Base-by-base conservation (phyloP, 1,140 invertebrate genomes). In the Drosophila willistoni region DNA sequence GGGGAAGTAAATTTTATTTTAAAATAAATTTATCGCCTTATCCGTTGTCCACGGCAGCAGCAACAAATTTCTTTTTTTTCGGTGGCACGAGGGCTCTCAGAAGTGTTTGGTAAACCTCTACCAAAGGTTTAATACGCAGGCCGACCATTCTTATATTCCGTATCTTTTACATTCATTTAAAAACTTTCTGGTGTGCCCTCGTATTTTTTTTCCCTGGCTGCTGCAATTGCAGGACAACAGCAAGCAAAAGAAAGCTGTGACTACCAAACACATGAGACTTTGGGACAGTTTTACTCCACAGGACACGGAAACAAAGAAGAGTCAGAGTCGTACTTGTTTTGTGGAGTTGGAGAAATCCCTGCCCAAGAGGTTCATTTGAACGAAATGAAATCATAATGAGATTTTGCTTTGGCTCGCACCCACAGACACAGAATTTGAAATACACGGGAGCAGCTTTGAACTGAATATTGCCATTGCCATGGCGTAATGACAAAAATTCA, bases 311-410 rank as follows among this genome's bases (percentile, higher is more conserved):
- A 47, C 44, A 63, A 34, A 41, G 34, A 64, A 34, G 14, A 41
- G 29, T 41, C 56, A 17, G 54, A 60, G 29, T 61, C 66, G 60
- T 17, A 36, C 25, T 29, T 33, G 59, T 57, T 19, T 39, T 63
- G 62, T 54, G 55, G 60, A 69, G 61, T 64, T 61, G 65, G 44
- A 66, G 70, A 17, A 79, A 76, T 79, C 87, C 77, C 84, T 75
- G 77, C 77, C 73, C 80, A 71, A 90, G 73, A 65, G 80, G 81
- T 90, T 89, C 84, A 89, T 89, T 89, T 89, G 80, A 90, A 78
- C 87, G 83, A 90, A 90, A 90, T 90, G 87, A 90, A 90, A 90
- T 90, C 87, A 90, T 90, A 90, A 90, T 90, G 87, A 90, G 87
- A 90, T 90, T 90, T 87, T 87, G 81, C 81, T 84, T 89, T 87